These are phyloP conservation scores for Palythoa grandiflora DNA, from an alignment of 92 coral and sea anemone species.

Conservation along the genomic window DNA sequence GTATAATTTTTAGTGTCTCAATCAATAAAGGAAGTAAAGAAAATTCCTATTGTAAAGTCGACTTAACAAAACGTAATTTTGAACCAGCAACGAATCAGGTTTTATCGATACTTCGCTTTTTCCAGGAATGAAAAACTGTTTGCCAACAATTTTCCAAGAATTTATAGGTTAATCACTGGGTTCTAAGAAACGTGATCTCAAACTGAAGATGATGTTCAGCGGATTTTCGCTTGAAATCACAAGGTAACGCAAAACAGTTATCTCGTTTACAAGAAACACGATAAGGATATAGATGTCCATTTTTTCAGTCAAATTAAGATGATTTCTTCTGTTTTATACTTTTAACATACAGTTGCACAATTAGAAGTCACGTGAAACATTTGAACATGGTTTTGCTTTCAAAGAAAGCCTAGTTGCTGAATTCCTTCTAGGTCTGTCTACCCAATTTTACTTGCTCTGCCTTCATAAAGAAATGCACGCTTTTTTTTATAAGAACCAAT, in stretches of 20 bases:
- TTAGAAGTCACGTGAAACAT: no score
- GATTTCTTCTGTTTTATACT: no score
- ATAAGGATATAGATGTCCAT: no score
- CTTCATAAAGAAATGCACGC: no score
- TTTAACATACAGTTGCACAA: no score
- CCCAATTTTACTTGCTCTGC: background rate
- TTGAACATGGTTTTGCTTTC: no score
- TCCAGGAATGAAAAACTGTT: constrained; percentile 17
- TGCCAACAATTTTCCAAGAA: constrained; percentile 21
- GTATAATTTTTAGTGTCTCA: background rate
- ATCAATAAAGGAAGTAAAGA: background rate
- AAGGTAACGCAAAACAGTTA: no score
- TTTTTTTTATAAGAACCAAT: no score
- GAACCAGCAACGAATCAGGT: background rate
- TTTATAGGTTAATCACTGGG: background rate
- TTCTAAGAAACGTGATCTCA: background rate
- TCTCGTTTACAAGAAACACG: no score
- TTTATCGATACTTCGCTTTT: background rate
- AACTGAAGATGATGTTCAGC: constrained; percentile 16
- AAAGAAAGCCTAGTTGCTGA: background rate
- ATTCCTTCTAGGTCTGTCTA: background rate
- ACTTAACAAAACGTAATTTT: background rate
- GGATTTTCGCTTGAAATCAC: background rate
- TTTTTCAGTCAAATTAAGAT: no score
- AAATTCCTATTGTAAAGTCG: background rate